Evolutionary conservation across 2,797 vertebrate species (phyloP).

Genomic region (Tapirus indicus): DNA sequence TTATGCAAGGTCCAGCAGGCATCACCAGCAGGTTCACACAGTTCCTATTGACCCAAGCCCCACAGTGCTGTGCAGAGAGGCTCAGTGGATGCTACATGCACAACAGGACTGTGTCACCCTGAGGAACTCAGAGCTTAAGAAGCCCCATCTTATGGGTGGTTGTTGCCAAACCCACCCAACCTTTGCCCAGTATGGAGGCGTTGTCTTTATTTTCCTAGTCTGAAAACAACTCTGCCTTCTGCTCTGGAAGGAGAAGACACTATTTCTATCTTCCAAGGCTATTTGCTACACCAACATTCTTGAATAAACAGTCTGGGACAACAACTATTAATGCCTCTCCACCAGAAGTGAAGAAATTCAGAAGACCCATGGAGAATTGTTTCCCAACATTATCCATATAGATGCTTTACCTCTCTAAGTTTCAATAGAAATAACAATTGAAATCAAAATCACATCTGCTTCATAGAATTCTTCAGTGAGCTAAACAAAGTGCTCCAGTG

Average conservation of each 20-base stretch:
- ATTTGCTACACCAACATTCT: background rate
- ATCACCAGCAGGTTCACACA: background rate
- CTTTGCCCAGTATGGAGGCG: background rate
- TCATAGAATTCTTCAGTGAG: background rate
- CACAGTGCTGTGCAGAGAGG: background rate
- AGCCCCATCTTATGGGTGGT: background rate
- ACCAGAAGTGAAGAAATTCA: background rate
- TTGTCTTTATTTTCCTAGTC: background rate
- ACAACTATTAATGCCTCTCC: background rate
- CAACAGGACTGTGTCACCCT: background rate
- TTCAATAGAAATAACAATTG: background rate
- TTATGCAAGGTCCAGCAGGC: background rate
- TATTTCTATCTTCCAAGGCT: background rate
- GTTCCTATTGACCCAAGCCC: background rate
- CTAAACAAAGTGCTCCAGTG: background rate
- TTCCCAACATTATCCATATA: background rate
- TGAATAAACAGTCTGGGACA: background rate
- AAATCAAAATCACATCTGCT: background rate
- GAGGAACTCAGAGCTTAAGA: background rate
- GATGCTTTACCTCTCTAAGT: background rate
- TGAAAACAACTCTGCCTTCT: background rate
- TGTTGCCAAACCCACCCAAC: background rate
- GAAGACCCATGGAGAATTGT: background rate
- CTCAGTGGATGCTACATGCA: accelerated
- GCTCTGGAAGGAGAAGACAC: background rate